A percentile compares a stretch with the other conserved stretches of the same genome.
phyloP scores from a whole-genome alignment of 1,140 invertebrate genomes.

The Zaprionus ghesquierei region DNA sequence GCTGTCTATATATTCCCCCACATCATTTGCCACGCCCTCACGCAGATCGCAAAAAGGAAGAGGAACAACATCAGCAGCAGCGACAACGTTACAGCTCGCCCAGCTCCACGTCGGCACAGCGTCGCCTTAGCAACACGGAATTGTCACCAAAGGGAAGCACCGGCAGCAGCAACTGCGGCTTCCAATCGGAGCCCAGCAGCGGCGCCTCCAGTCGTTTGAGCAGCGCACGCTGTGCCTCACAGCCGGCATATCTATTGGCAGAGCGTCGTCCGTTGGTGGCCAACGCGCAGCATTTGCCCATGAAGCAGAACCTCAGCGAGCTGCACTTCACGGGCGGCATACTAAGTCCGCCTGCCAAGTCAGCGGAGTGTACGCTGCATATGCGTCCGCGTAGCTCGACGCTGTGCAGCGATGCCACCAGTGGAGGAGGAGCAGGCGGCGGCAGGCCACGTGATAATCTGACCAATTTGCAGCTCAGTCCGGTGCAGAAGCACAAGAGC shows the following conservation, averaged over 20 bases:
- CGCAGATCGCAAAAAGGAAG: conserved; percentile 76
- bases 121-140: conserved; percentile 53
- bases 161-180: conserved; percentile 32
- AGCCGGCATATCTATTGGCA: conserved; percentile 32
- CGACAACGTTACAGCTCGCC: conserved; percentile 60
- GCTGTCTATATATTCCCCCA: conserved; percentile 26
- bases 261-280: conserved; percentile 61
- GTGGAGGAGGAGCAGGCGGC: background rate
- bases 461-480: conserved; percentile 65
- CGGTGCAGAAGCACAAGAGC: conserved; percentile 67
- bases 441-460: conserved; percentile 47
- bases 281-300: conserved; percentile 47
- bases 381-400: conserved; percentile 73
- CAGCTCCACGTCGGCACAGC: conserved; percentile 20
- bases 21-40: background rate
- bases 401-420: conserved; percentile 47
- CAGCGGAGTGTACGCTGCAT: conserved; percentile 45
- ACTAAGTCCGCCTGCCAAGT: conserved; percentile 41
- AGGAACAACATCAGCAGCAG: conserved; percentile 45
- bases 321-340: conserved; percentile 62
- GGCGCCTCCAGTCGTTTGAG: background rate
- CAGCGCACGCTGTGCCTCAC: conserved; percentile 35
- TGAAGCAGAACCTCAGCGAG: conserved; percentile 77
- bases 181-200: conserved; percentile 45
- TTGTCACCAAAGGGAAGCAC: conserved; percentile 52